These are phyloP conservation scores for Troides oblongomaculatus DNA, from an alignment of 2,888 invertebrate species.

Conservation along the genomic window DNA sequence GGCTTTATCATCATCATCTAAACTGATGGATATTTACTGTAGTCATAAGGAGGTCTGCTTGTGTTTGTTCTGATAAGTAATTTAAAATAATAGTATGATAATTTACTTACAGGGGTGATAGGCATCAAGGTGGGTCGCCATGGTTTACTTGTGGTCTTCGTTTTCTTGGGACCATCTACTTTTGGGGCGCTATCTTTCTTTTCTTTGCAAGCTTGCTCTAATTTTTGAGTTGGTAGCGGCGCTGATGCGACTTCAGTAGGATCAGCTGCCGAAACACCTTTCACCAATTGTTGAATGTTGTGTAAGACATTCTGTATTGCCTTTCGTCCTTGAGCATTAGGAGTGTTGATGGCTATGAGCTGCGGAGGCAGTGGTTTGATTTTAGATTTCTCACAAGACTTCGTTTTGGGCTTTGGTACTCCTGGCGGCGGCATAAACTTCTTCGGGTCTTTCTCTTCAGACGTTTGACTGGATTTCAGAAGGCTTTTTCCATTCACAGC, in stretches of 20 bases:
- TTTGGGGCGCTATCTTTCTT: constrained; percentile 48
- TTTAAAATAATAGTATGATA: neutral
- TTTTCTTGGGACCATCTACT: constrained; percentile 61
- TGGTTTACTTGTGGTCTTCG: constrained; percentile 80
- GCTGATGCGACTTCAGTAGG: constrained; percentile 70
- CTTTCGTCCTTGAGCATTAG: constrained; percentile 65
- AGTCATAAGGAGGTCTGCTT: too few species aligned
- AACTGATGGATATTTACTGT: too few species aligned
- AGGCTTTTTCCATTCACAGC: constrained; percentile 69
- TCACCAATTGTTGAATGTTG: constrained; percentile 74
- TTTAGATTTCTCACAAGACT: constrained; percentile 54
- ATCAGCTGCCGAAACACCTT: constrained; percentile 69
- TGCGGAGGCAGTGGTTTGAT: constrained; percentile 77
- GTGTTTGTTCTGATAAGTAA: too few species aligned
- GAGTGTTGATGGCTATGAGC: constrained; percentile 79
- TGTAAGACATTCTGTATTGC: constrained; percentile 73
- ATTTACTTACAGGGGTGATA: constrained; percentile 73
- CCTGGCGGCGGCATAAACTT: constrained; percentile 62
- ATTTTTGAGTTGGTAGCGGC: constrained; percentile 53
- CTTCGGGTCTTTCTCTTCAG: constrained; percentile 56
- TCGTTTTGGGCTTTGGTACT: constrained; percentile 51
- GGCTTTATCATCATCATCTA: too few species aligned
- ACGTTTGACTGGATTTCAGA: constrained; percentile 60
- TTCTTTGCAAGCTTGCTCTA: constrained; percentile 49
- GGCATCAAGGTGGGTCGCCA: constrained; percentile 87